A percentile compares a stretch with the other conserved stretches of the same genome.
Conservation (phyloP, 2,888 invertebrate genomes). For the Eupithecia pulchellata region DNA sequence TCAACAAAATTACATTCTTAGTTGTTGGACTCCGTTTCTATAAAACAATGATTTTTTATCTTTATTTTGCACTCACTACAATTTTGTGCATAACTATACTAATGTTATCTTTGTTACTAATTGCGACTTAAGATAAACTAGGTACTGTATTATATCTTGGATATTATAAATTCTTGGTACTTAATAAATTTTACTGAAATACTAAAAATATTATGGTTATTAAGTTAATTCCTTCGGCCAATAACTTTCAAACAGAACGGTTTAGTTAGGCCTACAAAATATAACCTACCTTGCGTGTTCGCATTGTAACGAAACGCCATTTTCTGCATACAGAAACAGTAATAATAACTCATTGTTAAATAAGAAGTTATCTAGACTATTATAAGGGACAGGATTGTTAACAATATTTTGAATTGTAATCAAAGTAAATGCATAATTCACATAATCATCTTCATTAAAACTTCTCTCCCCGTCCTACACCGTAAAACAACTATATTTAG, state of each 20-base stretch:
- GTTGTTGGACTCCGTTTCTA: background rate
- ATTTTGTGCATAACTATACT: background rate
- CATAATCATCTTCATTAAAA: background rate
- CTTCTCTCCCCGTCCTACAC: background rate
- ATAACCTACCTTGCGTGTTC: background rate
- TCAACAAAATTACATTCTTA: background rate
- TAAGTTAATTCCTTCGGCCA: background rate
- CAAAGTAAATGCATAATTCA: background rate
- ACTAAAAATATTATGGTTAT: background rate
- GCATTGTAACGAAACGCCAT: background rate
- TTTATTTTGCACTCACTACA: background rate
- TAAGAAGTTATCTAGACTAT: background rate
- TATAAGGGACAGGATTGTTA: background rate
- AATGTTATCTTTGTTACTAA: background rate
- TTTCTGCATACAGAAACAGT: background rate
- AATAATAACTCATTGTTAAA: background rate
- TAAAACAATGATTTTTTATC: background rate
- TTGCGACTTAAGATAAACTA: background rate
- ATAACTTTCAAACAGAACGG: background rate
- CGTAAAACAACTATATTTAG: background rate
- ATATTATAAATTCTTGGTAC: background rate
- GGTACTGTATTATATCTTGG: background rate
- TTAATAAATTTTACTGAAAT: background rate
- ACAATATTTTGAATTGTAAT: background rate
- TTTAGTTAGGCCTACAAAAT: constrained; percentile 5